Base-by-base conservation (phyloP, 2,113 vertebrate species). In the Planiliza haematocheilus region DNA sequence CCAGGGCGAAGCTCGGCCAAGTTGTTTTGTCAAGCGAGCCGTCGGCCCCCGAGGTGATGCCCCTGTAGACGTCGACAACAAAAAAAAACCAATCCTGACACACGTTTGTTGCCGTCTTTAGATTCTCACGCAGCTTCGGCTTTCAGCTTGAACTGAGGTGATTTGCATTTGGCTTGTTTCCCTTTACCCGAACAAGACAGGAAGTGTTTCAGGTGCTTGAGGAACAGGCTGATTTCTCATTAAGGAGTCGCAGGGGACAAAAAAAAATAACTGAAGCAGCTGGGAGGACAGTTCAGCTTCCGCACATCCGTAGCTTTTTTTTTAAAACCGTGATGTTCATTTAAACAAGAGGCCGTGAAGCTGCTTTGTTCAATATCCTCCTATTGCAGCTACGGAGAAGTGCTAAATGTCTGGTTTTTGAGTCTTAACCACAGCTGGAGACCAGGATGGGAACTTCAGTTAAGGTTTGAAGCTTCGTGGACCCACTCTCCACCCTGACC, bases 171-270 rank as follows among this genome's bases (percentile, higher is more conserved):
- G 10, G 41, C 56, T 81, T 71, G 81, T 76, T 81, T 84, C 39
- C 74, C 59, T 42, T 60, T 30, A 3, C 48, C 68, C 30, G 57
- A 59, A 90, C 77, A 84, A 37, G 58, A 20, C 65, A 73, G 80
- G 84, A 88, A 85, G 72, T 63, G 74, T 73, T 74, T 60, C 2
- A 57, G 65, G 61, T 74, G 68, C 72, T 61, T 57, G 7, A 1
- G 10, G 58, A 60, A 76, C 89, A 91, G 21, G 45, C 50, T 82
- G 86, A 7, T 80, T 89, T 82, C 56, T 61, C 87, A 89, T 91
- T 82, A 86, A 12, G 4, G 61, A 66, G 64, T 9, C 76, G 6
- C 70, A 36, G 58, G 79, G 72, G 85, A 81, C 34, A 9, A 18
- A 37, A 16, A n/a, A n/a, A n/a, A n/a, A n/a, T n/a, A n/a, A 6